Evolutionary conservation across 2,888 invertebrate species (phyloP).

Genomic region (Calliphora vomitoria): DNA sequence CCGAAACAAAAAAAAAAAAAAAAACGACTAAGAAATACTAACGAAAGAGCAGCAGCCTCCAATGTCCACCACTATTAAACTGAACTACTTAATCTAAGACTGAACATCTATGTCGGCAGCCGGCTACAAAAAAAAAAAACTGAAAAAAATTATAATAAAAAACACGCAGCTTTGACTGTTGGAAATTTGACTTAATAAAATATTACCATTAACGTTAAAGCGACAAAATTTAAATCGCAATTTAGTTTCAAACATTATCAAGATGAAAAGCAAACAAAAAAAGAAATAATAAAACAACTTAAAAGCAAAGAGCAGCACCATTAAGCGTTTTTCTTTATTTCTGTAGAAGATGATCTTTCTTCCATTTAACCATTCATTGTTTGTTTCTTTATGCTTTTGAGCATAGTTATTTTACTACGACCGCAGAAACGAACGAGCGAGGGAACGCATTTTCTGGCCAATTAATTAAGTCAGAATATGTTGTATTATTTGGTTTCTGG

Average conservation of each 20-base stretch:
- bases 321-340: conserved; percentile 59
- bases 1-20: conserved; percentile 7
- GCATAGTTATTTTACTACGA: conserved; percentile 44
- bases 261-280: conserved; percentile 55
- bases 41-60: conserved; percentile 34
- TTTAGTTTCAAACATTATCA: conserved; percentile 70
- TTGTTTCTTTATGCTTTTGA: conserved; percentile 55
- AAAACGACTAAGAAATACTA: background rate
- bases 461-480: conserved; percentile 76
- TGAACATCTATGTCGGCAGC: conserved; percentile 69
- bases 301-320: conserved; percentile 48
- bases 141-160: conserved; percentile 28
- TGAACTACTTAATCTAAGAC: conserved; percentile 63
- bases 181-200: conserved; percentile 69
- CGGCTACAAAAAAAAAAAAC: conserved; percentile 14
- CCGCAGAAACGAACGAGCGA: conserved; percentile 15
- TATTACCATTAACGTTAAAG: conserved; percentile 75
- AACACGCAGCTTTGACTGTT: conserved; percentile 44
- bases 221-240: conserved; percentile 75
- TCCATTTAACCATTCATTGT: conserved; percentile 64
- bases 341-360: conserved; percentile 59
- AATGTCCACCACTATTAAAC: conserved; percentile 36
- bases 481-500: conserved; percentile 72
- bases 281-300: conserved; percentile 1
- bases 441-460: conserved; percentile 75